Percentiles rank a stretch among this genome's conserved stretches.
Conservation (phyloP, 2,888 invertebrate genomes). For the Cremastobaeus sp. region DNA sequence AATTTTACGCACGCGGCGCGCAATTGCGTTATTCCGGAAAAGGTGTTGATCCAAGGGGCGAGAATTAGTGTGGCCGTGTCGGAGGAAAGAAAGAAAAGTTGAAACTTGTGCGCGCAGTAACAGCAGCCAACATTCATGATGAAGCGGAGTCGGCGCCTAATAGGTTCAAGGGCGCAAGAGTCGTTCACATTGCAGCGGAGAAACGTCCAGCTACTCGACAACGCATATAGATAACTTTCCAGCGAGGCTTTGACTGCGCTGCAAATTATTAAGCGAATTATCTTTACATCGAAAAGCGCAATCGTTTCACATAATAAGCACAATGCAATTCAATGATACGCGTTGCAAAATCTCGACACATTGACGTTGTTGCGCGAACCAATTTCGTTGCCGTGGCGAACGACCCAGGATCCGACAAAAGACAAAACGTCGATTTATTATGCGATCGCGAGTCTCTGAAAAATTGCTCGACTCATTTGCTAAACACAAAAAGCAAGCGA, state of each 20-base stretch:
- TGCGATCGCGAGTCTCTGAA: constrained; percentile 11
- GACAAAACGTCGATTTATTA: constrained; percentile 36
- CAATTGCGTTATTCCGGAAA: constrained; percentile 26
- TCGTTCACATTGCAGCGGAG: constrained; percentile 64
- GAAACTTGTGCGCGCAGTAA: constrained; percentile 47
- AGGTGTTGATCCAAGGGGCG: constrained; percentile 22
- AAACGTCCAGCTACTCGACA: constrained; percentile 63
- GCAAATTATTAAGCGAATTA: constrained; percentile 61
- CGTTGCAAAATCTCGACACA: constrained; percentile 41
- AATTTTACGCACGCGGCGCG: not conserved
- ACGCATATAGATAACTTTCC: constrained; percentile 63
- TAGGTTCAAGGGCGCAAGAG: constrained; percentile 68
- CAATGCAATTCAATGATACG: constrained; percentile 54
- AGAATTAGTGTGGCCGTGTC: constrained; percentile 38
- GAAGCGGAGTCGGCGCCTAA: constrained; percentile 64
- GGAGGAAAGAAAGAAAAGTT: constrained; percentile 53
- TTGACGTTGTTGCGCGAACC: constrained; percentile 45
- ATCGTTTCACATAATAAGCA: constrained; percentile 57
- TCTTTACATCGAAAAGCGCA: constrained; percentile 60
- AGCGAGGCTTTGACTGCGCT: constrained; percentile 61
- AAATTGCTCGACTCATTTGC: too few relatives aligned
- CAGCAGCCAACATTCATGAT: constrained; percentile 60
- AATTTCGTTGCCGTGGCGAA: constrained; percentile 35
- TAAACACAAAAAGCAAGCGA: too few relatives aligned
- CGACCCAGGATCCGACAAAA: not conserved